Conservation (phyloP, 2,888 invertebrate species). For the Drosophila fulvimacula region DNA sequence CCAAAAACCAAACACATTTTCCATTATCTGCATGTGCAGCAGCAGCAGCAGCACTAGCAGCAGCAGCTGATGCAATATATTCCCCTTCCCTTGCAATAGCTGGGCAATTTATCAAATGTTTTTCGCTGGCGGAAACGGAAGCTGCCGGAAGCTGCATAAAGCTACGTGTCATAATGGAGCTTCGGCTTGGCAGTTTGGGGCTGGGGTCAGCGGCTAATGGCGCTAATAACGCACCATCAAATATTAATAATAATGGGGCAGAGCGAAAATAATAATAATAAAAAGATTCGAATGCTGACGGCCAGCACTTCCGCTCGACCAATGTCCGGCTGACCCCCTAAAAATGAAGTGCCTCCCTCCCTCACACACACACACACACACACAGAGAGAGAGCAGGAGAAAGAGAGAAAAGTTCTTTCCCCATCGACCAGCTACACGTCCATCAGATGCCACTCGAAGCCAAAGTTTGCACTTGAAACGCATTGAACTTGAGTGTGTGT, state of each 20-base stretch:
- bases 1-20: conserved; percentile 63
- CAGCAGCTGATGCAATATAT: conserved; percentile 10
- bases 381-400: conserved; percentile 11
- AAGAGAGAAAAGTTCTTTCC: conserved; percentile 11
- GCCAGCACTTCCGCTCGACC: conserved; percentile 59
- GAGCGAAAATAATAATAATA: not conserved
- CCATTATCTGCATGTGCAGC: conserved; percentile 72
- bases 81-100: conserved; percentile 31
- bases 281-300: conserved; percentile 31
- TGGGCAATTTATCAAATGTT: conserved; percentile 75
- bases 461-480: conserved; percentile 68
- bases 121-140: conserved; percentile 68
- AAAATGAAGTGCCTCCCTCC: conserved; percentile 50
- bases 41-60: conserved; percentile 11
- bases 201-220: conserved; percentile 53
- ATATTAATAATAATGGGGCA: conserved; percentile 67
- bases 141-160: conserved; percentile 69
- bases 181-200: not conserved
- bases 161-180: conserved; percentile 62
- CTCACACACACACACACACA: conserved; percentile 26
- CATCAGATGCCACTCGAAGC: conserved; percentile 28
- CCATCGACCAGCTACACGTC: conserved; percentile 10
- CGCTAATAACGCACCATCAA: conserved; percentile 67
- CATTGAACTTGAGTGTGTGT: conserved; percentile 43
- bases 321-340: conserved; percentile 24